Evolutionary conservation across 2,797 vertebrate genomes (phyloP).

Genomic region (Triplophysa bombifrons): DNA sequence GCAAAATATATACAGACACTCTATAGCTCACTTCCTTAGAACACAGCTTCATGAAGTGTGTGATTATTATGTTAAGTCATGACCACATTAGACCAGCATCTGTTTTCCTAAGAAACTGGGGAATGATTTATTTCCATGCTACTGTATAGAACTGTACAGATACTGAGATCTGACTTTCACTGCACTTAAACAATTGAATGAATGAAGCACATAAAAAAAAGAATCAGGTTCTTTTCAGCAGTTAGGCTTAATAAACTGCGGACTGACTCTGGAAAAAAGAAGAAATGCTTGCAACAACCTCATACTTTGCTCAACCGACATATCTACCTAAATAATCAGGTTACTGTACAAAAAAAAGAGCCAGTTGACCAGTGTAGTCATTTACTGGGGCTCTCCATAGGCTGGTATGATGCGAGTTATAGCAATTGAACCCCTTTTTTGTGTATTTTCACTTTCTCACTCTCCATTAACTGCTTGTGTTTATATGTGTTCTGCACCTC

Average conservation of each 20-base stretch:
- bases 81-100: not conserved
- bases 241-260: too few species aligned
- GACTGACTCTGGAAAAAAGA: too few species aligned
- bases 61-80: slow-evolving; percentile 18
- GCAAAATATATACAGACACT: slow-evolving; percentile 17
- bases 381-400: not conserved
- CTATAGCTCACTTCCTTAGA: not conserved
- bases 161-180: not conserved
- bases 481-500: slow-evolving; percentile 69
- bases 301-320: too few species aligned
- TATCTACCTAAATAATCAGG: too few species aligned
- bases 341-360: not conserved
- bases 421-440: not conserved
- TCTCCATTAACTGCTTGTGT: slow-evolving; percentile 12
- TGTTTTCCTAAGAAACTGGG: not conserved
- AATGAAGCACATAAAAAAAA: not conserved
- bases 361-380: not conserved
- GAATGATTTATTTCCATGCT: not conserved
- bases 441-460: not conserved
- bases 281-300: too few species aligned
- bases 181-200: not conserved
- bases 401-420: not conserved
- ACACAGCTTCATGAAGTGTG: not conserved
- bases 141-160: not conserved
- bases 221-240: too few species aligned